phyloP scores from a whole-genome alignment of 2,113 vertebrate species.

The Phyllopteryx taeniolatus region DNA sequence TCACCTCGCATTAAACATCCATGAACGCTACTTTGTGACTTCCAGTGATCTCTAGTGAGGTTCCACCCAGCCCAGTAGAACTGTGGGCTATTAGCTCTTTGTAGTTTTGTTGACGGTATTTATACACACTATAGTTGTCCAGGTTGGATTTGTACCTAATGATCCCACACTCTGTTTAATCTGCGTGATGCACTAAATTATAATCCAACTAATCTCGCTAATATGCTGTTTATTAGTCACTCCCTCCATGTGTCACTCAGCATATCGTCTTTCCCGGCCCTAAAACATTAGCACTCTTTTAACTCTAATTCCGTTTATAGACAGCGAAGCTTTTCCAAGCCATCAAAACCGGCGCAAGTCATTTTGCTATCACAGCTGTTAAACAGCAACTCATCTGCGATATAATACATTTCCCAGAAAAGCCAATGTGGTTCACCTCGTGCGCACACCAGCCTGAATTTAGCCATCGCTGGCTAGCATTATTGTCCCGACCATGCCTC shows the following conservation, averaged over 20 bases:
- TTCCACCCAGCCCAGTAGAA: slow-evolving; percentile 1
- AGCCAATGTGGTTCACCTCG: slow-evolving; percentile 33
- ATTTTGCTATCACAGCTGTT: slow-evolving; percentile 37
- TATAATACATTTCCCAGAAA: not conserved
- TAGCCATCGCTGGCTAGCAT: slow-evolving; percentile 31
- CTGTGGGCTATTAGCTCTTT: not conserved
- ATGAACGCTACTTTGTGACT: not conserved
- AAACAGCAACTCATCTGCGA: slow-evolving; percentile 5
- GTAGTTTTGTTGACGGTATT: not conserved
- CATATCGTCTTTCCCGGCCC: not conserved
- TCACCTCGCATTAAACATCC: slow-evolving; percentile 26
- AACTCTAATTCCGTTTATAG: slow-evolving; percentile 3
- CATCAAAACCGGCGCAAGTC: slow-evolving; percentile 1
- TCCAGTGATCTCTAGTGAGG: not conserved
- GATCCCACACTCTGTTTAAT: not conserved
- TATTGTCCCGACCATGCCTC: slow-evolving; percentile 19
- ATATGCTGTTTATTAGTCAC: not conserved
- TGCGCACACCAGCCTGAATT: slow-evolving; percentile 27
- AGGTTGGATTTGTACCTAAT: not conserved
- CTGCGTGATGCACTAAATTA: not conserved
- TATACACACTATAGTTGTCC: not conserved
- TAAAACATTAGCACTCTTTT: not conserved
- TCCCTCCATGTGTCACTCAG: not conserved
- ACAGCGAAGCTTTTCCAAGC: not conserved
- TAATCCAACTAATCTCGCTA: not conserved